A percentile compares a stretch with the other conserved stretches of the same genome.
phyloP scores from a whole-genome alignment of 2,797 vertebrate species.

The Acestrorhynchus altus region DNA sequence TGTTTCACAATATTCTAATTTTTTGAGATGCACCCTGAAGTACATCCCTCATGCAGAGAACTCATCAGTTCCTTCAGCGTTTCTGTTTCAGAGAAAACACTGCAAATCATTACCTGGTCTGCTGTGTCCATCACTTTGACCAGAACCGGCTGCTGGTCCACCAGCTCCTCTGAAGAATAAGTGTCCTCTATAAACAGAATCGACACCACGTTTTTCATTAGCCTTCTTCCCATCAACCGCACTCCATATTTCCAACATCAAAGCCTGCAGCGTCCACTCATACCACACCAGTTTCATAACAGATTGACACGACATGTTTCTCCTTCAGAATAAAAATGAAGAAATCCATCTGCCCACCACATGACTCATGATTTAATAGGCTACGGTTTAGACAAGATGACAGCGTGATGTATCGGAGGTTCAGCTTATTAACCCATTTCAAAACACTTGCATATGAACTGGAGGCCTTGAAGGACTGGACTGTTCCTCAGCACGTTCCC shows the following conservation, averaged over 20 bases:
- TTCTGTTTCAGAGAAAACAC: neutral
- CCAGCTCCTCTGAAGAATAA: conserved; percentile 87
- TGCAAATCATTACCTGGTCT: conserved; percentile 80
- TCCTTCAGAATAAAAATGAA: conserved; percentile 2
- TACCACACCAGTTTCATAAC: conserved; percentile 3
- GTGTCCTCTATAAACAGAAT: conserved; percentile 82
- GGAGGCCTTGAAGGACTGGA: conserved; percentile 18
- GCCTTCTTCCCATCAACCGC: neutral
- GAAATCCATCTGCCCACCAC: conserved; percentile 39
- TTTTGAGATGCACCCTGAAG: too few relatives aligned
- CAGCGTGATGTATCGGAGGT: conserved; percentile 22
- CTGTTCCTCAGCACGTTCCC: neutral
- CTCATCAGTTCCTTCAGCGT: neutral
- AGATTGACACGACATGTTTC: neutral
- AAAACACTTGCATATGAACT: conserved; percentile 6
- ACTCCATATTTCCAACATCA: neutral
- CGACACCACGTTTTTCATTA: conserved; percentile 9
- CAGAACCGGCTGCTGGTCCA: conserved; percentile 88
- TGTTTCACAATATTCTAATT: too few relatives aligned
- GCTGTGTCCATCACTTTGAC: conserved; percentile 94
- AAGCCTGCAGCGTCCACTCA: neutral
- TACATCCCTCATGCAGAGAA: neutral
- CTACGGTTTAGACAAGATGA: conserved; percentile 17
- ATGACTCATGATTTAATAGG: conserved; percentile 13
- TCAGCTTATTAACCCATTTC: conserved; percentile 1